Base-by-base conservation (phyloP, 2,888 invertebrate species). In the Pyrocoelia pectoralis region DNA sequence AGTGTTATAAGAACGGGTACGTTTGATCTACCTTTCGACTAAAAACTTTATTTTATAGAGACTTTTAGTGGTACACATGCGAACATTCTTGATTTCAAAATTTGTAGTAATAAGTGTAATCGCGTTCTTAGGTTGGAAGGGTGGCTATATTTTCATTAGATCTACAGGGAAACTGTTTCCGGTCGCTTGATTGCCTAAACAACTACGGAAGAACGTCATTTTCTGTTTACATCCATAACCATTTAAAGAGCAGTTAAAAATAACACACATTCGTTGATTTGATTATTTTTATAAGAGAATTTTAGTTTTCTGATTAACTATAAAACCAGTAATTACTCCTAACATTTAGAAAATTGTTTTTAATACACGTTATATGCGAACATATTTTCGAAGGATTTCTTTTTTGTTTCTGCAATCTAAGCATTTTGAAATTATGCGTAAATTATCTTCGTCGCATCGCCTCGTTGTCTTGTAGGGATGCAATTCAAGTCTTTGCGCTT, bases 241-340 rank as follows among this genome's bases (percentile, higher is more conserved):
- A 70, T 72, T 78, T 77, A 77, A 75, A 76, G 74, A 74, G 77
- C 77, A 77, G 77, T 78, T 78, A 79, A 78, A 79, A 73, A 75
- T 76, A 78, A 77, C 76, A 74, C 72, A 74, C 43, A 24, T 40
- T 46, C 57, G 43, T 24, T 52, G 50, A 65, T 65, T 62, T 67
- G 78, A 77, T 79, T 79, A 78, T 79, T 79, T 79, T 77, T 72
- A 67, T 77, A 76, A 76, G 75, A 75, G 75, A 76, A 77, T 75
- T 74, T 74, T 72, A 73, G 70, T 71, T 71, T 77, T 78, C 33
- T 78, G 76, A 79, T 78, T 78, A 76, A 72, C 73, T 74, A 76
- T 79, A 79, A 79, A 78, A 75, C 68, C 67, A 62, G 60, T 68
- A 70, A 70, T 70, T 68, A 65, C 65, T 43, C 13, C 29, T 29